These are phyloP conservation scores for Nannoperca obscura DNA, from an alignment of 2,797 vertebrate species.

Conservation along the genomic window DNA sequence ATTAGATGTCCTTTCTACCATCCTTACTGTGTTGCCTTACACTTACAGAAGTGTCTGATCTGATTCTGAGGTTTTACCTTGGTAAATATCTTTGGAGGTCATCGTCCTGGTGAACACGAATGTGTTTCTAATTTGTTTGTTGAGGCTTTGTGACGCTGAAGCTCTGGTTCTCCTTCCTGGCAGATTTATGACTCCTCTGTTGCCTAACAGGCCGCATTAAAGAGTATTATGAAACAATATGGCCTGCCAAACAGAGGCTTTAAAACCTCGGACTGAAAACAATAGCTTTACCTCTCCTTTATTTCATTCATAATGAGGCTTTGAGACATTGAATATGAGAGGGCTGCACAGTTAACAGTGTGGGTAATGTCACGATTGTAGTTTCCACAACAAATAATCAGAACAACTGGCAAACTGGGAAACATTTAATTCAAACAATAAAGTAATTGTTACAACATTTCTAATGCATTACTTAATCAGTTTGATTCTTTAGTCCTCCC, in stretches of 20 bases:
- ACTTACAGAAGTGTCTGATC: neutral
- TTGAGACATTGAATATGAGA: conserved; percentile 27
- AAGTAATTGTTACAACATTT: conserved; percentile 2
- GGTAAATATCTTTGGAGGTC: neutral
- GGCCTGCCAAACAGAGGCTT: conserved; percentile 58
- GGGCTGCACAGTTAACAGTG: conserved; percentile 10
- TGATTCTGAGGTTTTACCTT: neutral
- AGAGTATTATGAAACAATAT: conserved; percentile 52
- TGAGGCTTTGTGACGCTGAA: conserved; percentile 4
- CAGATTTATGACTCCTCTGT: conserved; percentile 31
- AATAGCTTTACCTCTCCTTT: conserved; percentile 40
- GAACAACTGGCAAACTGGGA: conserved; percentile 19
- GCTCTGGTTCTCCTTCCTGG: conserved; percentile 12
- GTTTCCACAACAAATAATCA: conserved; percentile 15
- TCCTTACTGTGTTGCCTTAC: neutral
- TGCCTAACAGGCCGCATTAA: conserved; percentile 54
- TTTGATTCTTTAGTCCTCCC: neutral
- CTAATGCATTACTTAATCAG: neutral
- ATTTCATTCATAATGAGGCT: conserved; percentile 29
- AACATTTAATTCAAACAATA: conserved; percentile 24
- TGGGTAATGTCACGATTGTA: conserved; percentile 5
- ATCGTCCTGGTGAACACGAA: neutral
- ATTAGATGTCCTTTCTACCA: neutral
- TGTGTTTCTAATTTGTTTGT: conserved; percentile 11
- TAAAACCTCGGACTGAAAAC: conserved; percentile 44